Evolutionary conservation across 1,140 invertebrate genomes (phyloP).

Genomic region (Anadara kagoshimensis): DNA sequence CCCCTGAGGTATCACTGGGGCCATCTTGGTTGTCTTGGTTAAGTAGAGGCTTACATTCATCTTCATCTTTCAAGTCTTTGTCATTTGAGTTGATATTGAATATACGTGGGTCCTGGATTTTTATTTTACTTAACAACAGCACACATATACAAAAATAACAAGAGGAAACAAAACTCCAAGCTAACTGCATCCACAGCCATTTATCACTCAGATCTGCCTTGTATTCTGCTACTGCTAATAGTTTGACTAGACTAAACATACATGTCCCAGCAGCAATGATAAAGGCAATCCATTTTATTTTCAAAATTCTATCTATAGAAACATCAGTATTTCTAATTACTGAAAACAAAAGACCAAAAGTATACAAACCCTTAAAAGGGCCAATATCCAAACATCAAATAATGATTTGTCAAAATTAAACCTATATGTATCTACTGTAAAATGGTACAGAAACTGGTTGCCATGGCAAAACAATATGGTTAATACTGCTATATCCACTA

Average conservation of each 20-base stretch:
- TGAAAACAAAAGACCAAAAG: constrained; percentile 3
- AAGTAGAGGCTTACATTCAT: constrained; percentile 4
- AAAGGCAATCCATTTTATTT: constrained; percentile 12
- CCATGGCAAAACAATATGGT: constrained; percentile 21
- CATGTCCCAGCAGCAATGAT: not conserved
- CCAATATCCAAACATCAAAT: constrained; percentile 28
- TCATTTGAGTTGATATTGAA: not conserved
- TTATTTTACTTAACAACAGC: not conserved
- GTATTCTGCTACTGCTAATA: constrained; percentile 13
- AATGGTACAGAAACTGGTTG: constrained; percentile 7
- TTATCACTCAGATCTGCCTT: not conserved
- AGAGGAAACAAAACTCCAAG: constrained; percentile 14
- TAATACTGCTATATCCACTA: constrained; percentile 6
- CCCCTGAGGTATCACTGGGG: not conserved
- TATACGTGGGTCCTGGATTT: not conserved
- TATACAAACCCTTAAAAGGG: constrained; percentile 11
- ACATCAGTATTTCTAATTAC: constrained; percentile 16
- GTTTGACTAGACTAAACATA: constrained; percentile 27
- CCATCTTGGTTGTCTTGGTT: not conserved
- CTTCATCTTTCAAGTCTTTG: constrained; percentile 12
- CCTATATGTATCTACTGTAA: constrained; percentile 10
- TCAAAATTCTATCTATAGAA: constrained; percentile 21
- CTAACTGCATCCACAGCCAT: constrained; percentile 31
- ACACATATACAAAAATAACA: constrained; percentile 5
- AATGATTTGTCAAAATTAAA: constrained; percentile 6